Conservation (phyloP, 2,797 vertebrate species). For the Pogoniulus pusillus region DNA sequence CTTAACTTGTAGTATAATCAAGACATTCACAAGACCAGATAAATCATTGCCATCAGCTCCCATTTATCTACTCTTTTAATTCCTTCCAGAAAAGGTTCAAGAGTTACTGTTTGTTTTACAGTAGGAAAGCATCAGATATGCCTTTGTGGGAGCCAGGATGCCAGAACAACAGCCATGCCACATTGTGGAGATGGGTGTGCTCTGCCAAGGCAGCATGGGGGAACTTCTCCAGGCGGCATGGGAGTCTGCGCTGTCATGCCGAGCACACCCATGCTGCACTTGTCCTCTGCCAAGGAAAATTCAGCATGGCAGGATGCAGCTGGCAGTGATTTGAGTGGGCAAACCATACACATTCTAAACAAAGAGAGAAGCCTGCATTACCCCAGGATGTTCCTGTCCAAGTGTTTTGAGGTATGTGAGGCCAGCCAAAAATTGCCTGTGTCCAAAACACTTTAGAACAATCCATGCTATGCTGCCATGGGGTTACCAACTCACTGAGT, state of each 20-base stretch:
- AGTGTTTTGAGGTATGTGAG: neutral
- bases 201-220: rapidly evolving
- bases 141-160: neutral
- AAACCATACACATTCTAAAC: neutral
- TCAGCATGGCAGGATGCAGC: neutral
- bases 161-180: rapidly evolving
- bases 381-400: neutral
- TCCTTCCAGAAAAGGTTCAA: slow-evolving; percentile 43
- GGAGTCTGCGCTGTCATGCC: neutral
- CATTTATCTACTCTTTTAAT: slow-evolving; percentile 48
- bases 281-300: neutral
- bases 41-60: slow-evolving; percentile 28
- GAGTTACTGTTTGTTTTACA: slow-evolving; percentile 36
- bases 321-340: neutral
- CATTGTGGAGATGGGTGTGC: rapidly evolving
- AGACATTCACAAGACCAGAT: slow-evolving; percentile 3
- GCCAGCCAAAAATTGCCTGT: neutral
- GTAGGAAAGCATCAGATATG: neutral
- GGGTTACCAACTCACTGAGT: neutral
- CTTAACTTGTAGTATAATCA: slow-evolving; percentile 49
- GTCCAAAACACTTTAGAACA: neutral
- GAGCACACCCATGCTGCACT: neutral
- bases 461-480: neutral
- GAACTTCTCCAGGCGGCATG: neutral
- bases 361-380: neutral